Conservation (phyloP, 2,113 vertebrate genomes). For the Cavia aperea region DNA sequence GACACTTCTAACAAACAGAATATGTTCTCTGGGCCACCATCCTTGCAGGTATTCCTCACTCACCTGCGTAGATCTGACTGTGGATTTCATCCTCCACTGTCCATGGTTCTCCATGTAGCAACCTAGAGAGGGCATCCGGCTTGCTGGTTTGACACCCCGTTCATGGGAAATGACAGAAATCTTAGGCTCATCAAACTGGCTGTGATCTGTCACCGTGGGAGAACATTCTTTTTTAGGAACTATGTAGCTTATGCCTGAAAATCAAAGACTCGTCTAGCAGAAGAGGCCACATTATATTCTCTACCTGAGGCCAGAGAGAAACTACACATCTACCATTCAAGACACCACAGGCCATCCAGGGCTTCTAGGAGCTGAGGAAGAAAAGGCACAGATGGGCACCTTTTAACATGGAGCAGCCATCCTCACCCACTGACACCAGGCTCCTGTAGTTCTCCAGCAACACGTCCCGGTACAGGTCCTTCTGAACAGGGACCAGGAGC, state of each 20-base stretch:
- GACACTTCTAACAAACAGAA: not conserved
- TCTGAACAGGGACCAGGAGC: conserved; percentile 37
- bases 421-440: conserved; percentile 58
- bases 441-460: conserved; percentile 54
- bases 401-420: not conserved
- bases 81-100: not conserved
- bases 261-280: not conserved
- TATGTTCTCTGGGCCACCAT: rapidly evolving
- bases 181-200: not conserved
- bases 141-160: conserved; percentile 38
- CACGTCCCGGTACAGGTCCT: conserved; percentile 43
- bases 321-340: not conserved
- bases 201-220: not conserved
- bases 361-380: not conserved
- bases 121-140: not conserved
- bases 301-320: not conserved
- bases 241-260: not conserved
- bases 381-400: not conserved
- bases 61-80: not conserved
- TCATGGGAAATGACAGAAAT: not conserved
- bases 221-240: not conserved
- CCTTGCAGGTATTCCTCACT: not conserved
- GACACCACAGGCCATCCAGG: not conserved
- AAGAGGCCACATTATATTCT: not conserved
- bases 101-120: not conserved